Evolutionary conservation across 2,113 vertebrate species (phyloP).

Genomic region (Callionymus lyra): DNA sequence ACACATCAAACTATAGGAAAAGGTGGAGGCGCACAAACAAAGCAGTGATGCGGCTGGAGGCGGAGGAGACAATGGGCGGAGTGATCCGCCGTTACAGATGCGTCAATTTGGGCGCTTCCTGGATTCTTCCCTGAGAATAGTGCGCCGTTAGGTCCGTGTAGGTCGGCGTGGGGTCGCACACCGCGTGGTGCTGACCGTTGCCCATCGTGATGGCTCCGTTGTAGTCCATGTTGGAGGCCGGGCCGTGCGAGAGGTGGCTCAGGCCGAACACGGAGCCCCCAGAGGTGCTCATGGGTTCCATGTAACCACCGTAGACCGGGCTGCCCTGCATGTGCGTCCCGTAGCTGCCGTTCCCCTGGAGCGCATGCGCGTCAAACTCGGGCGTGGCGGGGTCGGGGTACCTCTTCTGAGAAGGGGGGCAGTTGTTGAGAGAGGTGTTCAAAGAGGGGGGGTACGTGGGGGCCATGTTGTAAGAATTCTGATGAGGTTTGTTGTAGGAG

Average conservation of each 20-base stretch:
- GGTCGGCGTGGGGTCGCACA: conserved; percentile 85
- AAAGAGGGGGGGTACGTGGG: conserved; percentile 81
- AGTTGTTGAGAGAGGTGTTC: conserved; percentile 82
- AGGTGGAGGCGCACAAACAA: conserved; percentile 54
- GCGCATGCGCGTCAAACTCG: conserved; percentile 85
- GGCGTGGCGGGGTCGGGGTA: conserved; percentile 83
- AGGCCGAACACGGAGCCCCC: conserved; percentile 90
- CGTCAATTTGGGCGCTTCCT: conserved; percentile 97
- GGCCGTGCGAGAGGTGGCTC: conserved; percentile 84
- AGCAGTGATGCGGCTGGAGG: conserved; percentile 50
- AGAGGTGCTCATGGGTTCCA: conserved; percentile 84
- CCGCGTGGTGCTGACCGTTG: conserved; percentile 88
- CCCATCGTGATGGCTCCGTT: conserved; percentile 83
- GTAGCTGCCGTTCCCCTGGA: conserved; percentile 88
- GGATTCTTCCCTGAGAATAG: conserved; percentile 99
- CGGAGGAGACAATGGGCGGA: conserved; percentile 65
- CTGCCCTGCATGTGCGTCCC: conserved; percentile 93
- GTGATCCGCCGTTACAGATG: conserved; percentile 81
- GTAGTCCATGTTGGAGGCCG: conserved; percentile 88
- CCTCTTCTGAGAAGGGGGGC: conserved; percentile 87
- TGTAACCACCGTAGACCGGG: conserved; percentile 91
- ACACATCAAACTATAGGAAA: conserved; percentile 82
- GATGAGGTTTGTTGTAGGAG: conserved; percentile 86
- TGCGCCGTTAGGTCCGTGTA: conserved; percentile 96
- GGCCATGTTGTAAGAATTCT: conserved; percentile 82